phyloP scores from a whole-genome alignment of 2,113 vertebrate genomes.

The Edolisoma coerulescens region DNA sequence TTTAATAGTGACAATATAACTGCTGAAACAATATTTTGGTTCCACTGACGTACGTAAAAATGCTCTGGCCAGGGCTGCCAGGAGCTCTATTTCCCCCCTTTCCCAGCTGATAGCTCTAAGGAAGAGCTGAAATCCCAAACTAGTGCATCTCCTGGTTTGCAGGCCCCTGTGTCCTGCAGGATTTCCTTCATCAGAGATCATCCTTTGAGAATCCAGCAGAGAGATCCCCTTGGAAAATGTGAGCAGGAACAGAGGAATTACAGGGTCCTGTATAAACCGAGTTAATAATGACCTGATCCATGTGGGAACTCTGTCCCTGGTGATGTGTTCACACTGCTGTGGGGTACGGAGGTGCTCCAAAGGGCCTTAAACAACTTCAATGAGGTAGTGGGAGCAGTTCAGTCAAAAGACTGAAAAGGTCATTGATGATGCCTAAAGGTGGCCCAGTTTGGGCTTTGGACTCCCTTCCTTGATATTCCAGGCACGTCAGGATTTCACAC shows the following conservation, averaged over 20 bases:
- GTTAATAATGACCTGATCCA: background rate
- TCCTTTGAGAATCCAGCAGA: background rate
- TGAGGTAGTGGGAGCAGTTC: background rate
- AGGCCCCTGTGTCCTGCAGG: background rate
- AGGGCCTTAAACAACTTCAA: background rate
- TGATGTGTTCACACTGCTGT: background rate
- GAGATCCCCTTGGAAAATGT: accelerated
- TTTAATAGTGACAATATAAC: conserved; percentile 14
- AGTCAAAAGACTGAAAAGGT: too few species aligned
- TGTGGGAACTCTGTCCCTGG: background rate
- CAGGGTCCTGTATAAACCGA: accelerated
- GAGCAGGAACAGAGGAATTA: background rate
- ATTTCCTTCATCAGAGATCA: background rate
- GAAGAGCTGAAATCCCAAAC: background rate
- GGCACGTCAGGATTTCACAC: accelerated
- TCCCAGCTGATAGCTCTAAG: background rate
- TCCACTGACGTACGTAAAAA: background rate
- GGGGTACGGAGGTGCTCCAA: background rate
- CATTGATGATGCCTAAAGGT: background rate
- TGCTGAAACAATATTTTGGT: conserved; percentile 48
- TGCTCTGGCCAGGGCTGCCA: background rate
- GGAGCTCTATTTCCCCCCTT: background rate
- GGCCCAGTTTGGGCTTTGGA: background rate
- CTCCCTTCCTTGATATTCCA: background rate
- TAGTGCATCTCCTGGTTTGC: background rate